Base-by-base conservation (phyloP, 2,888 invertebrate genomes). In the Pharmacophagus antenor region DNA sequence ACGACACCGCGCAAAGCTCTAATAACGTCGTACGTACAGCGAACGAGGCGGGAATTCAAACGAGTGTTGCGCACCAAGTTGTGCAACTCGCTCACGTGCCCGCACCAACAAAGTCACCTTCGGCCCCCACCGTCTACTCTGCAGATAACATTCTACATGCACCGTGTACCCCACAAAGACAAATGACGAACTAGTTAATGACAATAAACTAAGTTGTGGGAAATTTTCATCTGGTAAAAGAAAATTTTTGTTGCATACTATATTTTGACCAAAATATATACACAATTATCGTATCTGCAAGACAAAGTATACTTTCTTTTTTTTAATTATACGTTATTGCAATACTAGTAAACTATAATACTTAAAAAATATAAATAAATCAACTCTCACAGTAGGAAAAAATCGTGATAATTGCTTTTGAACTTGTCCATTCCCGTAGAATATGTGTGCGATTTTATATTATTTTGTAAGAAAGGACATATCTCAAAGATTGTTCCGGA, bases 61-160 rank as follows among this genome's bases (percentile, higher is more conserved):
- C 73, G 74, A 77, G 71, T 68, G 70, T 65, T 69, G 64, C 62
- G 61, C 63, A 68, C 61, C 62, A 63, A 63, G 65, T 69, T 74
- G 68, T 67, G 74, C 69, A 76, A 71, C 75, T 74, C 68, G 66
- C 69, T 74, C 76, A 80, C 78, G 78, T 79, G 74, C 68, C 68
- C 50, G 66, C 64, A 63, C 65, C 64, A 65, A 67, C 67, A 67
- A 66, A 68, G 65, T 67, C 64, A 68, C 65, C 70, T 67, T 68
- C 67, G 65, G 64, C 65, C 65, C 62, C 62, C 59, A 23, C 56
- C 63, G 67, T 63, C 65, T 63, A 65, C 63, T 67, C 65, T 63
- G 65, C 64, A 64, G 61, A 61, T 58, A 42, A 63, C 66, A 62
- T 65, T 48, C 42, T 48, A 44, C 27, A 23, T 44, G 46, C 59